phyloP scores from a whole-genome alignment of 2,113 vertebrate species.

The Carassius carassius region DNA sequence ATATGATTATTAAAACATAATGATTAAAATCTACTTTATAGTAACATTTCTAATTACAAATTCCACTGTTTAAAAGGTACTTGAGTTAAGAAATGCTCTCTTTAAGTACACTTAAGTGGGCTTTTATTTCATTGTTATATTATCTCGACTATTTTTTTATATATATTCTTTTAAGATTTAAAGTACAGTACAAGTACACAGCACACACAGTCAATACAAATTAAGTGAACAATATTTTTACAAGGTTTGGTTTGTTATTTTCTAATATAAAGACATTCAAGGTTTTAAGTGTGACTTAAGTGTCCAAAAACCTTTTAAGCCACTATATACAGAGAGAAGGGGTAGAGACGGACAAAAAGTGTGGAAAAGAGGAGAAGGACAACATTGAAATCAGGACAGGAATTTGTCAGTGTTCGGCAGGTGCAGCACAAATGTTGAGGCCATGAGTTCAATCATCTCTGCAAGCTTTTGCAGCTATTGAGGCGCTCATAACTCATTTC shows the following conservation, averaged over 20 bases:
- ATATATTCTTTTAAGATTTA: too few species aligned
- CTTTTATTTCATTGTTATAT: too few species aligned
- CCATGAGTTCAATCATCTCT: conserved; percentile 46
- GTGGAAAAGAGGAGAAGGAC: neutral
- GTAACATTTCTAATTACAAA: neutral
- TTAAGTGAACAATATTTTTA: neutral
- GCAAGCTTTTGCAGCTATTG: conserved; percentile 15
- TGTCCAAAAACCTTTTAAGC: conserved; percentile 7
- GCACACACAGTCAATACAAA: neutral
- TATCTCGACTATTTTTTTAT: too few species aligned
- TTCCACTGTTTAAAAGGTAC: neutral
- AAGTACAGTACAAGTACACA: too few species aligned
- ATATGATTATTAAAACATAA: neutral
- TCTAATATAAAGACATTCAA: neutral
- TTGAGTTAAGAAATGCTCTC: too few species aligned
- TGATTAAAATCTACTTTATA: neutral
- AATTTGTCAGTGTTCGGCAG: conserved; percentile 10
- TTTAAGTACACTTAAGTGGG: too few species aligned
- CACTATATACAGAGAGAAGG: neutral
- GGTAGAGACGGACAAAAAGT: neutral
- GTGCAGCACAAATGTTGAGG: conserved; percentile 30
- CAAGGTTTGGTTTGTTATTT: neutral
- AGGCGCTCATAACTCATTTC: conserved; percentile 6
- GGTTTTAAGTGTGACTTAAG: neutral
- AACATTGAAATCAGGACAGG: neutral